phyloP scores from a whole-genome alignment of 2,888 invertebrate species.

The Metellina segmentata region DNA sequence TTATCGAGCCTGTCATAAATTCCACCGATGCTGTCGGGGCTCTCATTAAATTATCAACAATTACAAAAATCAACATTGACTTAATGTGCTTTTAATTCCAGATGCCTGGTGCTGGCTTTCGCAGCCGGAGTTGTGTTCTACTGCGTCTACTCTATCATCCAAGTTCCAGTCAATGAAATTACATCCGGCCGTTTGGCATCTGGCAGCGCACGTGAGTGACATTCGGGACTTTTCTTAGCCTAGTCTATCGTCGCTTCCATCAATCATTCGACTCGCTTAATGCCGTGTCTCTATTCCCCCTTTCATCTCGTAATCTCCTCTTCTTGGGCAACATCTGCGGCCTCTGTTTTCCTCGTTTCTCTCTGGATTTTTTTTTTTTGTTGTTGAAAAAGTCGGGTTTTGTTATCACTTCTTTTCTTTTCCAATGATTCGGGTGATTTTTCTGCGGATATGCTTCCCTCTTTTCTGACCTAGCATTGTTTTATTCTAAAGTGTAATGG shows the following conservation, averaged over 20 bases:
- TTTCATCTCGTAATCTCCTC: neutral
- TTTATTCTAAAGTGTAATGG: no score
- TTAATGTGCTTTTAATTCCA: constrained; percentile 21
- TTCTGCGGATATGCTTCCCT: no score
- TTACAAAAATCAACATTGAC: neutral
- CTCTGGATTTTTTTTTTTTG: neutral
- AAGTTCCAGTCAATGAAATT: constrained; percentile 58
- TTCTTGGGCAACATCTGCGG: constrained; percentile 14
- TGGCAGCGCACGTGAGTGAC: constrained; percentile 63
- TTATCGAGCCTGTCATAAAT: no score
- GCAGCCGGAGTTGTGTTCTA: constrained; percentile 63
- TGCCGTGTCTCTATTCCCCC: neutral
- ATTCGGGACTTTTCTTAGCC: constrained; percentile 2
- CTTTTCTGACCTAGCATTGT: no score
- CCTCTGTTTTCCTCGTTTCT: neutral
- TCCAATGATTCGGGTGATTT: no score
- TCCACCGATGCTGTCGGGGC: no score
- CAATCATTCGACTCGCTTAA: constrained; percentile 47
- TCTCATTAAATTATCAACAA: neutral
- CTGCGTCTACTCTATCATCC: constrained; percentile 58
- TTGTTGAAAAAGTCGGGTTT: no score
- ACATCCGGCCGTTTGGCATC: constrained; percentile 68
- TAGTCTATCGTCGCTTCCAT: constrained; percentile 24
- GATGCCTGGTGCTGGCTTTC: constrained; percentile 60
- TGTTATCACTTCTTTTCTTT: no score